Evolutionary conservation across 2,888 invertebrate genomes (phyloP).

Genomic region (Lathronympha strigana): DNA sequence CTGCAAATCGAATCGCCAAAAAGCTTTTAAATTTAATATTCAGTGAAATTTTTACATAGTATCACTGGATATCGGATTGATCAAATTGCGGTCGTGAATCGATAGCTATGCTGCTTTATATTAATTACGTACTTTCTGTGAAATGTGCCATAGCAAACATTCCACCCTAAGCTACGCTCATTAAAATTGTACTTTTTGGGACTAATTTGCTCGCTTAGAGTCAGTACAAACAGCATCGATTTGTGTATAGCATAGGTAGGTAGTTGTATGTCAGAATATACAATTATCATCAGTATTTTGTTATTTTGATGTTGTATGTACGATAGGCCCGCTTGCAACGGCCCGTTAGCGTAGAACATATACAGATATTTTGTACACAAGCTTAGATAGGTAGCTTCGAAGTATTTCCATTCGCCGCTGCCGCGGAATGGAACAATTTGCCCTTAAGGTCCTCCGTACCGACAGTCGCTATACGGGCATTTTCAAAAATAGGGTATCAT

Average conservation of each 20-base stretch:
- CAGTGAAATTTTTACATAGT: neutral
- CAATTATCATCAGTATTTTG: conserved; percentile 6
- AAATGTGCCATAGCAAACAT: conserved; percentile 4
- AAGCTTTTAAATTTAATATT: neutral
- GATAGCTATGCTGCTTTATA: conserved; percentile 3
- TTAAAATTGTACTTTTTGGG: neutral
- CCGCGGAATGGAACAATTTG: neutral
- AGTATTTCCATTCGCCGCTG: conserved; percentile 58
- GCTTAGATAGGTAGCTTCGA: conserved; percentile 76
- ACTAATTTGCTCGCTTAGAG: conserved; percentile 17
- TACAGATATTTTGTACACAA: conserved; percentile 69
- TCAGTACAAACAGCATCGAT: conserved; percentile 26
- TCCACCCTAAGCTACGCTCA: neutral
- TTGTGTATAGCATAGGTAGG: conserved; percentile 2
- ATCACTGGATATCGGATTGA: conserved; percentile 1
- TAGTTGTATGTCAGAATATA: conserved; percentile 13
- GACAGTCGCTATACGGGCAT: neutral
- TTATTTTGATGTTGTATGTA: conserved; percentile 15
- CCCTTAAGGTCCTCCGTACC: neutral
- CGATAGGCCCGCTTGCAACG: conserved; percentile 21
- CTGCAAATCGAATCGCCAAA: neutral
- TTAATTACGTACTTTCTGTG: neutral
- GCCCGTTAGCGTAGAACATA: conserved; percentile 37
- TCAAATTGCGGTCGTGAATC: conserved; percentile 1
- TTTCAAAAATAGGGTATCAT: too few species aligned